Conservation (phyloP, 1,140 invertebrate genomes). For the Mercenaria mercenaria region DNA sequence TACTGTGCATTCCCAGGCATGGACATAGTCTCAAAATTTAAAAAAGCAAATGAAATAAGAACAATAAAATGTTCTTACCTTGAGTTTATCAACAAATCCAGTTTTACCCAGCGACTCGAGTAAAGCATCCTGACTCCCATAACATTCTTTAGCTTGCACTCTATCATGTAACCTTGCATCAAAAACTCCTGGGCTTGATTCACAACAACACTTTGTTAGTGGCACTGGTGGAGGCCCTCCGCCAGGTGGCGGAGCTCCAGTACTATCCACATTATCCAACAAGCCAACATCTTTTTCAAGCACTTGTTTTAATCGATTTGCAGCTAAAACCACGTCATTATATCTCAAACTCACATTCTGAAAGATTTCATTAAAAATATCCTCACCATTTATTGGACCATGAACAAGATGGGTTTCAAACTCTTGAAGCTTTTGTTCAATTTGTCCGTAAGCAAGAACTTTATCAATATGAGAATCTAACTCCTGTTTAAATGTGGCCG, state of each 20-base stretch:
- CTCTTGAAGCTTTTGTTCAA: conserved; percentile 20
- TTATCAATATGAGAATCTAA: conserved; percentile 39
- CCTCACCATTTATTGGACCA: conserved; percentile 2
- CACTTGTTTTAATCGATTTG: conserved; percentile 10
- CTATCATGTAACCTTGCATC: not conserved
- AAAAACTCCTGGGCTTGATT: not conserved
- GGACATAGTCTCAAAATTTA: too few species aligned
- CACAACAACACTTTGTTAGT: not conserved
- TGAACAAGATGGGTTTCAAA: not conserved
- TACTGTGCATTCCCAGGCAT: too few species aligned
- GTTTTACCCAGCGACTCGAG: not conserved
- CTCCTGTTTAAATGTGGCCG: conserved; percentile 10
- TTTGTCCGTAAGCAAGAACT: conserved; percentile 24
- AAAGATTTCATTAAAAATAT: conserved; percentile 19
- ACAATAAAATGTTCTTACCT: not conserved
- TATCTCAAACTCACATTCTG: conserved; percentile 39
- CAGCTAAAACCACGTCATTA: conserved; percentile 20
- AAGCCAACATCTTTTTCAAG: not conserved
- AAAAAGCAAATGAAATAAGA: too few species aligned
- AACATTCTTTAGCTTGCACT: not conserved
- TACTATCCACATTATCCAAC: not conserved
- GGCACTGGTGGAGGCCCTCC: not conserved
- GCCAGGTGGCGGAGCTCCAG: not conserved
- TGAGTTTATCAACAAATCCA: not conserved
- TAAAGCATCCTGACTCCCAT: not conserved